Percentiles rank a stretch among this genome's conserved stretches.
These are phyloP conservation scores for Falco cherrug DNA, from an alignment of 2,797 vertebrate genomes.

Conservation along the genomic window DNA sequence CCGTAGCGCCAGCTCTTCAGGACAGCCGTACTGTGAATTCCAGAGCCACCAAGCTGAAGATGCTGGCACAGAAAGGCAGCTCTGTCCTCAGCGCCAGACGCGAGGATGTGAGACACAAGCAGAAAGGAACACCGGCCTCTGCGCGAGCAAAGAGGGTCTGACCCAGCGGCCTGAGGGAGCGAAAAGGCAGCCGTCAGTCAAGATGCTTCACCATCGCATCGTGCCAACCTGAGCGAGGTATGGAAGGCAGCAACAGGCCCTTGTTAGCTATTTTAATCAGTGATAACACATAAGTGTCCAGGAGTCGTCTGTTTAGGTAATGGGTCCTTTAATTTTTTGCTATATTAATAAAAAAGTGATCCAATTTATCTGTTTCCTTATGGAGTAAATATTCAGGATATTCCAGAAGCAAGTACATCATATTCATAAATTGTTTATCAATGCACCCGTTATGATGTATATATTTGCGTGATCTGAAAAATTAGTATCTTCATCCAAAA, in stretches of 20 bases:
- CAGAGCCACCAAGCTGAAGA: background rate
- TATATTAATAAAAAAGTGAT: constrained; percentile 19
- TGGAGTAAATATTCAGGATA: constrained; percentile 14
- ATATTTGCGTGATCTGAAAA: constrained; percentile 61
- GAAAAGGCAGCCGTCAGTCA: background rate
- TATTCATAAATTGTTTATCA: constrained; percentile 45
- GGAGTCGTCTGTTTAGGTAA: background rate
- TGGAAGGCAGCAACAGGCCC: background rate
- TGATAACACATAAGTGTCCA: constrained; percentile 3
- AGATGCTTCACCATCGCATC: background rate
- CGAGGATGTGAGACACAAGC: background rate
- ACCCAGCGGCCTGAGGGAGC: background rate
- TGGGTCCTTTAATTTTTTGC: constrained; percentile 34
- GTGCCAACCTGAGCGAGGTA: background rate
- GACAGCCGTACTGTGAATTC: fast-evolving
- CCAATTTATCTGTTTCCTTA: constrained; percentile 9
- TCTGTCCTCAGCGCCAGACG: background rate
- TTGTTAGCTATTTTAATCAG: background rate
- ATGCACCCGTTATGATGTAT: background rate
- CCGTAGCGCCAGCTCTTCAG: background rate
- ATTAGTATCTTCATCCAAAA: constrained; percentile 60
- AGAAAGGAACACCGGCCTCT: background rate
- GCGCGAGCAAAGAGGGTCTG: background rate
- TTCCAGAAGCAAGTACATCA: constrained; percentile 41
- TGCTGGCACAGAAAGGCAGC: background rate